Evolutionary conservation across 2,797 vertebrate species (phyloP).

Genomic region (Orientallactaga sibirica): DNA sequence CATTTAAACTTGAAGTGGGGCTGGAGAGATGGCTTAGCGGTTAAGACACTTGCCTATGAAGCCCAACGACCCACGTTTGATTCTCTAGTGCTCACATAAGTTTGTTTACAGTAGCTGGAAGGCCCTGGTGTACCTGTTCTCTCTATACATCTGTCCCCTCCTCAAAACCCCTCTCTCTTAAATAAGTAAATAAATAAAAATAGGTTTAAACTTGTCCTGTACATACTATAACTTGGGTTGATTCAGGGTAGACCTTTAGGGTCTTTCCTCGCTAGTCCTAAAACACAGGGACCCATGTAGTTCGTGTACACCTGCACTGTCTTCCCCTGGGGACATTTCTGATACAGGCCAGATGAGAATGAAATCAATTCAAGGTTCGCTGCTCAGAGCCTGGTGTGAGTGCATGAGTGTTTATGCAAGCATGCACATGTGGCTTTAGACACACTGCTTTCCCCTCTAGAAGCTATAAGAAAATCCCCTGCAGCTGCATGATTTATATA

Average conservation of each 20-base stretch:
- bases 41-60: too few relatives aligned
- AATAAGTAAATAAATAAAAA: too few relatives aligned
- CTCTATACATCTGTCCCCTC: too few relatives aligned
- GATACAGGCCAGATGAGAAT: neutral
- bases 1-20: neutral
- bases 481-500: neutral
- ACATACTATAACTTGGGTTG: neutral
- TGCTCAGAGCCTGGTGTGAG: neutral
- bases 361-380: neutral
- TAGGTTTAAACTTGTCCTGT: too few relatives aligned
- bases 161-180: too few relatives aligned
- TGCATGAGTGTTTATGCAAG: neutral
- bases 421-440: rapidly evolving
- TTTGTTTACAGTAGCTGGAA: too few relatives aligned
- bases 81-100: too few relatives aligned
- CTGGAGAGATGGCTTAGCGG: too few relatives aligned
- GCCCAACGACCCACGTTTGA: too few relatives aligned
- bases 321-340: neutral
- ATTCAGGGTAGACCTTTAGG: neutral
- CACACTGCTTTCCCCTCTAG: neutral
- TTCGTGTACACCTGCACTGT: neutral
- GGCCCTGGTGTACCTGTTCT: too few relatives aligned
- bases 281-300: neutral
- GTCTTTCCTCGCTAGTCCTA: neutral
- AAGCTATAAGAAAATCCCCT: neutral